Conservation (phyloP, 2,888 invertebrate species). For the Schrankia costaestrigalis region DNA sequence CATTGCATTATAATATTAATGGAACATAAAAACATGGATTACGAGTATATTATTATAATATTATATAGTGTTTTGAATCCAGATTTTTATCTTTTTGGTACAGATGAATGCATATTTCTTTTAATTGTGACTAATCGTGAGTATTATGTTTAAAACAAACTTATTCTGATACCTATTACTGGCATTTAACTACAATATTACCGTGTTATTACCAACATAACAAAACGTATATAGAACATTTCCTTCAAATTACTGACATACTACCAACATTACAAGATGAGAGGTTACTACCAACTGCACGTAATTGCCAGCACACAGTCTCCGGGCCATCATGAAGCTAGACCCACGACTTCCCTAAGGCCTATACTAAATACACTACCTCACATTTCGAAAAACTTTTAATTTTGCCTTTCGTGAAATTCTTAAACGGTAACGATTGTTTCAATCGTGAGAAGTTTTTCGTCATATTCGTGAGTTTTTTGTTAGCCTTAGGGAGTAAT, state of each 20-base stretch:
- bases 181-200: too few species aligned
- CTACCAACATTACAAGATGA: constrained; percentile 32
- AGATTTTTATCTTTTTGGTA: too few species aligned
- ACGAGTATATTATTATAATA: too few species aligned
- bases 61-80: too few species aligned
- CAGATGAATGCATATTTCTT: too few species aligned
- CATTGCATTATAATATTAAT: too few species aligned
- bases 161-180: too few species aligned
- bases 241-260: constrained; percentile 18
- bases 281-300: constrained; percentile 34
- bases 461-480: constrained; percentile 36
- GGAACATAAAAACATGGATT: too few species aligned
- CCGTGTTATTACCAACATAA: constrained; percentile 13
- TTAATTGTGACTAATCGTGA: too few species aligned
- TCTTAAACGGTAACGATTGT: constrained; percentile 33
- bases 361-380: constrained; percentile 32
- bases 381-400: constrained; percentile 26
- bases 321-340: constrained; percentile 55
- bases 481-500: constrained; percentile 34
- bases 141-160: too few species aligned
- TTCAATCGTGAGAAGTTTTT: constrained; percentile 38
- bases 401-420: constrained; percentile 39
- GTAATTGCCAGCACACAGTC: constrained; percentile 52
- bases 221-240: constrained; percentile 11
- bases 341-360: constrained; percentile 37